Evolutionary conservation across 92 coral and sea anemone genomes (phyloP), one percentile per base, ranked within the genome.

Genomic region (Epizoanthus illoricatus): DNA sequence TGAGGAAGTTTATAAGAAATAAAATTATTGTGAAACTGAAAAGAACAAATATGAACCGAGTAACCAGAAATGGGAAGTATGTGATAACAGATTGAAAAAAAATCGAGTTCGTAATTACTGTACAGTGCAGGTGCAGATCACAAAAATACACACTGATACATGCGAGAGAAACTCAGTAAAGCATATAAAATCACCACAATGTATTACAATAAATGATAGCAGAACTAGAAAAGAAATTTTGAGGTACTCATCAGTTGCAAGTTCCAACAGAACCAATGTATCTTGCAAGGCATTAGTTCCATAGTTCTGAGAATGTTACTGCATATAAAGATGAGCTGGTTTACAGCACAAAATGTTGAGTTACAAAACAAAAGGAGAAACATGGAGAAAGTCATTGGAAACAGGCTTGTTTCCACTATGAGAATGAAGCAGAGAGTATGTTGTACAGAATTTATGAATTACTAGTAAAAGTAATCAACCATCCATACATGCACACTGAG

Each of bases 171-270:
- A 58, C 66, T n/a, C 45, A 73, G 65, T 17, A 71, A 41, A 24
- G 69, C 41, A 15, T 74, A 21, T 57, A 66, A 56, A 41, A 23
- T 24, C 59, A 56, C 28, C 20, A 58, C 11, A 76, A 60, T 54
- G 62, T n/a, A 71, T 75, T 28, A 76, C 66, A 41, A 74, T 54
- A 60, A 76, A 59, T 78, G 58, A 72, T 80, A 42, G 66, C 84
- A 58, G 45, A 65, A 79, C 45, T 33, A 40, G 52, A 67, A 74
- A 28, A 63, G 57, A 65, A 47, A 65, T 12, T 43, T 49, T 20
- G 80, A 49, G 59, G 49, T 60, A 63, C 43, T 13, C 59, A 81
- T 43, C 65, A 45, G 58, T 58, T 68, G 71, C 87, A 52, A 81
- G 56, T 11, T 52, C 56, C 56, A 52, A 52, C 15, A 52, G 56